Conservation (phyloP, 2,113 vertebrate genomes). For the Emydocephalus ijimae region DNA sequence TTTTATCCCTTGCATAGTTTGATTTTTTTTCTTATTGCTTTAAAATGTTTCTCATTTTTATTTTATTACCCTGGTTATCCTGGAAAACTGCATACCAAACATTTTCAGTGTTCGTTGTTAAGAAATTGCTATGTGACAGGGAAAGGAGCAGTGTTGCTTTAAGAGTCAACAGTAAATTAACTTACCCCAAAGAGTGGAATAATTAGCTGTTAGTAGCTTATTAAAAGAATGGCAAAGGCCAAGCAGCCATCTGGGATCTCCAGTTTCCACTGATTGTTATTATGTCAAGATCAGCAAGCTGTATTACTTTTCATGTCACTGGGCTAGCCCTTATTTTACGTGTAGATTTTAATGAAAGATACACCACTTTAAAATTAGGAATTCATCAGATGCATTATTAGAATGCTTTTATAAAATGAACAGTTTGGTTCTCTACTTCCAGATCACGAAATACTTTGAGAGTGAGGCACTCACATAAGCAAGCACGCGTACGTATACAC, state of each 20-base stretch:
- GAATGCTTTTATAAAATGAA: conserved; percentile 63
- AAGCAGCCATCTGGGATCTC: conserved; percentile 84
- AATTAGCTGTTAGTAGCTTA: conserved; percentile 85
- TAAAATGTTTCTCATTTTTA: conserved; percentile 1
- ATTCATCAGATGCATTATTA: conserved; percentile 69
- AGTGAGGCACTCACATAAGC: background rate
- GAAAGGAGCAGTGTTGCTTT: conserved; percentile 72
- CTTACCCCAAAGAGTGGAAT: conserved; percentile 79
- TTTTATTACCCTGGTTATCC: conserved; percentile 44
- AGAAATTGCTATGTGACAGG: conserved; percentile 36
- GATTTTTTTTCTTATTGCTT: background rate
- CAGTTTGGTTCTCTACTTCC: conserved; percentile 58
- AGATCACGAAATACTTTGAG: conserved; percentile 60
- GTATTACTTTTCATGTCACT: conserved; percentile 77
- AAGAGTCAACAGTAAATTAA: conserved; percentile 84
- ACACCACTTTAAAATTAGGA: conserved; percentile 70
- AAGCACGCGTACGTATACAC: rapidly evolving
- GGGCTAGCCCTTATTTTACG: conserved; percentile 69
- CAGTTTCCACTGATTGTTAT: conserved; percentile 76
- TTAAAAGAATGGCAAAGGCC: conserved; percentile 84
- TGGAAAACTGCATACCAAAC: conserved; percentile 38
- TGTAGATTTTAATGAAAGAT: conserved; percentile 77
- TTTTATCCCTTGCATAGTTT: background rate
- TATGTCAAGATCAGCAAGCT: conserved; percentile 72
- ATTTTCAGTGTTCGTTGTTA: background rate